Conservation (phyloP, 1,140 invertebrate genomes). For the Cardiocondyla obscurior region DNA sequence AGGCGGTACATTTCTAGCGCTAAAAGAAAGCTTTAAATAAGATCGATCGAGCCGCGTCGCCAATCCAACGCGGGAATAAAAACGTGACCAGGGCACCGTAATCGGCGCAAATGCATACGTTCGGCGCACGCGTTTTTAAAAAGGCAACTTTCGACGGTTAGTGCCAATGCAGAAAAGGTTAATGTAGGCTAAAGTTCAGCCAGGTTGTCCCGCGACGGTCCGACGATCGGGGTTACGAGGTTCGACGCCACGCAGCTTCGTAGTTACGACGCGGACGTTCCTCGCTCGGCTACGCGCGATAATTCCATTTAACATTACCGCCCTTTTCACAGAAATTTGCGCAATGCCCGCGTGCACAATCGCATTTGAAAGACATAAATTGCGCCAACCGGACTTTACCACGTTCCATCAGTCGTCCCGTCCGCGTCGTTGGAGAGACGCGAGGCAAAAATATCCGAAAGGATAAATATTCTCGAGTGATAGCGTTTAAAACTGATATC, state of each 20-base stretch:
- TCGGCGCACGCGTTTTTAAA: not conserved
- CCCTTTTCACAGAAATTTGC: not conserved
- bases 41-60: slow-evolving; percentile 33
- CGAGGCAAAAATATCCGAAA: slow-evolving; percentile 15
- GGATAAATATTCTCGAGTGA: slow-evolving; percentile 44
- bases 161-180: slow-evolving; percentile 38
- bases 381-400: not conserved
- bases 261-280: not conserved
- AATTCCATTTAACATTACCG: not conserved
- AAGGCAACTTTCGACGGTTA: not conserved
- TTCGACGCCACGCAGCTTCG: not conserved
- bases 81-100: not conserved
- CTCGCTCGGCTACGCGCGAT: slow-evolving; percentile 23
- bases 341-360: not conserved
- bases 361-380: slow-evolving; percentile 2
- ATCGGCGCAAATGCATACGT: slow-evolving; percentile 2
- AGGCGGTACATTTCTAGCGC: not conserved
- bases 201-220: not conserved
- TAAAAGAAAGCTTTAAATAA: slow-evolving; percentile 13
- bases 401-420: not conserved
- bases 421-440: not conserved
- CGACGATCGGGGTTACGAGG: not conserved
- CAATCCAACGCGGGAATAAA: slow-evolving; percentile 15
- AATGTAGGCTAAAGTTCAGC: slow-evolving; percentile 40
- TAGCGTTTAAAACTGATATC: slow-evolving; percentile 54